Base-by-base conservation (phyloP, 2,113 vertebrate genomes). In the Mugil cephalus region DNA sequence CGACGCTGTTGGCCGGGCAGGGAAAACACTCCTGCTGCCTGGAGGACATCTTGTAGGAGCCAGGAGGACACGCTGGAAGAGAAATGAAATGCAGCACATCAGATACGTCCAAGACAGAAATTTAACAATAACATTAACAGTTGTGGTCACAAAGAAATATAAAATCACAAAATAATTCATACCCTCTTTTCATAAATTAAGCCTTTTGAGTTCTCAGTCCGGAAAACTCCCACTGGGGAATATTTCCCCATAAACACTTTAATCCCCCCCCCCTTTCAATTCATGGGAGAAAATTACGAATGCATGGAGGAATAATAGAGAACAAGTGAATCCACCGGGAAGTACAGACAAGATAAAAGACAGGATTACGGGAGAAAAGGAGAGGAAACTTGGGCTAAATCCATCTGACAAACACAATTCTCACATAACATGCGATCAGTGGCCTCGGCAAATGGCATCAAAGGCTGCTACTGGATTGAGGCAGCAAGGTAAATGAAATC, bases 31-130 rank as follows among this genome's bases (percentile, higher is more conserved):
- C 94, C 83, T 95, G 94, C 74, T 97, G 93, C 39, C 94, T 90
- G 1, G 96, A 94, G 0, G 96, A 97, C 89, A 95, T 95, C 92
- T 97, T 99, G 86, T 97, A 98, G 76, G 96, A 97, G 3, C 96
- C 96, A 0, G 93, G 90, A 1, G 96, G 96, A 74, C 97, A 99
- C 3, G 96, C 97, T 99, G 86, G 0, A 79, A 79, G 30, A 72
- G 79, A 89, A 54, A 62, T 68, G 1, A 70, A 8, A 70, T 2
- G 43, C 8, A 45, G 10, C 0, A 48, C 30, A 24, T 75, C 6
- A 69, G 64, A 69, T 11, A 47, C 10, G 24, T 30, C 24, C 24
- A 30, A 30, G 24, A 30, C 24, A 30, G 24, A 3, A 30, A 30
- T 30, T 30, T 30, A 30, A 30, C 5, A 3, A 30, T 30, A n/a